phyloP scores from a whole-genome alignment of 1,140 invertebrate genomes.

The Polypedilum vanderplanki region DNA sequence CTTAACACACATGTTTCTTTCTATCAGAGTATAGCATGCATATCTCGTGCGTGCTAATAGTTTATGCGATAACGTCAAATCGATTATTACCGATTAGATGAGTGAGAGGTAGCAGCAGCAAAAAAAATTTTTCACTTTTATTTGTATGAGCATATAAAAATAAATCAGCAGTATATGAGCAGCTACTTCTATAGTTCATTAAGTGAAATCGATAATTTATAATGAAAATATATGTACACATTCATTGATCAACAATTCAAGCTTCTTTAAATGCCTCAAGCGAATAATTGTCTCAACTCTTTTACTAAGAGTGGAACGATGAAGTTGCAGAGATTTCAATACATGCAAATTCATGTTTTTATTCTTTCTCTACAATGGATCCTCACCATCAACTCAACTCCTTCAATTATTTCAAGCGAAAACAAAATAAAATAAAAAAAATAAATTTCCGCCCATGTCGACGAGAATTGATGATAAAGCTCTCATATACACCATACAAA shows the following conservation, averaged over 20 bases:
- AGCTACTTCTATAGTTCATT: constrained; percentile 26
- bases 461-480: no score
- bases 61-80: constrained; percentile 9
- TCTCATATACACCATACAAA: no score
- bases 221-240: constrained; percentile 16
- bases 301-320: no score
- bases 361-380: no score
- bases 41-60: constrained; percentile 16
- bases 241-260: constrained; percentile 24
- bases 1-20: background rate
- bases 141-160: background rate
- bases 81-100: constrained; percentile 9
- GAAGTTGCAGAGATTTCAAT: no score
- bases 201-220: constrained; percentile 29
- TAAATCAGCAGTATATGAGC: background rate
- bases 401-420: no score
- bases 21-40: background rate
- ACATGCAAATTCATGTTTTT: no score
- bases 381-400: no score
- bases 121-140: background rate
- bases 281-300: background rate
- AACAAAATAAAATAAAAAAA: no score
- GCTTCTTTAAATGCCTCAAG: constrained; percentile 25
- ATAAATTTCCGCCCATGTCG: no score
- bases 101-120: background rate